Base-by-base conservation (phyloP, 30 jellyfish, hydroid and myxozoan genomes). In the Sanderia malayensis region DNA sequence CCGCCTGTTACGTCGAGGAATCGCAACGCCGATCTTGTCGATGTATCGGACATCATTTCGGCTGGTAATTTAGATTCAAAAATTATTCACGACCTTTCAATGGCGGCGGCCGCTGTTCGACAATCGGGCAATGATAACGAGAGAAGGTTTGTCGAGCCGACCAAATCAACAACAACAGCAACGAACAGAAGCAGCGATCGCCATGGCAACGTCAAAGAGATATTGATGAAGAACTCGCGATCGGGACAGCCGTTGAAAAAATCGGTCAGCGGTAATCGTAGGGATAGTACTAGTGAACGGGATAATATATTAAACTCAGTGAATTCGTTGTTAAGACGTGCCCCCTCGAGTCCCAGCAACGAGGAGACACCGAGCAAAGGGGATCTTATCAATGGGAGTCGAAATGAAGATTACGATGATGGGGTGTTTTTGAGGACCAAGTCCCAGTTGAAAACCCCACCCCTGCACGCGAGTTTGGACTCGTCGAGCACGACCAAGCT, bases 1-100 rank as follows among this genome's bases (percentile, higher is more conserved):
- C 91, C 91, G 46, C 91, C 91, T n/a, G 91, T 79, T 3, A 66
- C 83, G 31, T 67, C 83, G 55, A 67, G 44, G 83, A 57, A 68
- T 52, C 91, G 91, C 53, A 70, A 57, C 9, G 52, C 71, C 1
- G 77, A 67, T 31, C 65, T 46, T 57, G 91, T 79, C 61, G 91
- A 79, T 29, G 60, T 79, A 3, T 79, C 91, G 2, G 91, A 79
- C 31, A 79, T 79, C 0, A 66, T 79, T 19, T 8, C 77, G 7
- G 83, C 83, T 13, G 28, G 83, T 1, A 79, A 67, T 46, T 20
- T 66, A 41, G 91, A 79, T 23, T 49, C 83, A 2, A 55, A 79
- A 58, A 23, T 79, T 2, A 46, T 79, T 9, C 81, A 79, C 20
- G 91, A 79, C 33, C 63, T 79, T 23, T 63, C 64, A 0, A 11